These are phyloP conservation scores for Metridium senile DNA, from an alignment of 92 coral and sea anemone genomes.

Conservation along the genomic window DNA sequence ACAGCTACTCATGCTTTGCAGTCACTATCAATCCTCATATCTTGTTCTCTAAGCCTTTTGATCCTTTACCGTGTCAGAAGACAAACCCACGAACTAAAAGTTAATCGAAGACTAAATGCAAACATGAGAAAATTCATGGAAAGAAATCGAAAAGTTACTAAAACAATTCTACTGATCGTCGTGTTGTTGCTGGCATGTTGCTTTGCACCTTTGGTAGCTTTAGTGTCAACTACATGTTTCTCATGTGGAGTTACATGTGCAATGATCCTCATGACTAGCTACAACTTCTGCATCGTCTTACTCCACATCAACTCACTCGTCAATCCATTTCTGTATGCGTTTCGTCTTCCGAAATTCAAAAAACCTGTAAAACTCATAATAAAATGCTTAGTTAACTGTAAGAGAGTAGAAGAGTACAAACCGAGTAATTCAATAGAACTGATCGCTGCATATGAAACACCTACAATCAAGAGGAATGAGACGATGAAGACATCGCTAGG, in stretches of 20 bases:
- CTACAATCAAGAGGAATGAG: not conserved
- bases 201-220: not conserved
- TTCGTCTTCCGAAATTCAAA: constrained; percentile 14
- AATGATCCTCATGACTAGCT: not conserved
- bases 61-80: not conserved
- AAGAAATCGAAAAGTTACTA: constrained; percentile 20
- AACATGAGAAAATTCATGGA: constrained; percentile 3
- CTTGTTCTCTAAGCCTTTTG: not conserved
- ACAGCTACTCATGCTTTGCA: not conserved
- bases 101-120: not conserved
- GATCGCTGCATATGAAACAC: not conserved
- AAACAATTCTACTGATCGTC: constrained; percentile 13
- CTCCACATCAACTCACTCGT: not conserved
- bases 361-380: not conserved
- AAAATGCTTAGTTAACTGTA: not conserved
- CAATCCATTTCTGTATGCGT: constrained; percentile 16
- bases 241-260: not conserved
- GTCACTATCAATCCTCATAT: not conserved
- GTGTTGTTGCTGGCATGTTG: not conserved
- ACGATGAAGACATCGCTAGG: not conserved
- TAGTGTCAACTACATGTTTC: not conserved
- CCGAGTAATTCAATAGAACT: not conserved
- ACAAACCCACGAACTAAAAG: constrained; percentile 12
- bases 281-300: not conserved
- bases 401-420: not conserved